These are phyloP conservation scores for Notodonta ziczac DNA, from an alignment of 2,888 invertebrate genomes.

Conservation along the genomic window DNA sequence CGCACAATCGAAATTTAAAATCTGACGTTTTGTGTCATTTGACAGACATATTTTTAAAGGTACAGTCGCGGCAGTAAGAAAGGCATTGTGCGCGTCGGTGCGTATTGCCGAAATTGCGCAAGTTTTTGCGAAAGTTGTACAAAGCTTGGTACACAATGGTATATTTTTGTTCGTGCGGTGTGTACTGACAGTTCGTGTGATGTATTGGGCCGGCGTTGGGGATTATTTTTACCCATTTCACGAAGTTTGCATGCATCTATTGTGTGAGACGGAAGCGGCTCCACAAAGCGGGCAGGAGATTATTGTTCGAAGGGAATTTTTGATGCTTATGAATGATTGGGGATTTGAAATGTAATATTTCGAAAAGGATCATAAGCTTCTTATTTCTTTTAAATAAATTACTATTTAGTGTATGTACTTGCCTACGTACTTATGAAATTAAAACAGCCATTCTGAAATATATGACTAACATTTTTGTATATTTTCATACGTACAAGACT, in stretches of 20 bases:
- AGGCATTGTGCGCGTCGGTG: slow-evolving; percentile 51
- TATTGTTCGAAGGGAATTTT: slow-evolving; percentile 67
- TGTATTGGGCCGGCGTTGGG: slow-evolving; percentile 76
- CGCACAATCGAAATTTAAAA: slow-evolving; percentile 41
- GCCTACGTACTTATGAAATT: not conserved
- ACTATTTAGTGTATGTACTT: not conserved
- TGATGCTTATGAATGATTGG: slow-evolving; percentile 65
- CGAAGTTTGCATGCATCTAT: slow-evolving; percentile 82
- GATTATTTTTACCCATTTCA: slow-evolving; percentile 84
- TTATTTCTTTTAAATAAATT: slow-evolving; percentile 30
- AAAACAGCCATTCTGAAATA: too few species aligned
- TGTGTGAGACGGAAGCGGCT: slow-evolving; percentile 79
- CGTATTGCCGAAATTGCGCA: slow-evolving; percentile 76
- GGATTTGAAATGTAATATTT: slow-evolving; percentile 65
- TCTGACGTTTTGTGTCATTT: slow-evolving; percentile 20
- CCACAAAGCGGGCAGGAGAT: slow-evolving; percentile 74
- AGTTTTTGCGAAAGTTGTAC: slow-evolving; percentile 79
- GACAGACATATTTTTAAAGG: slow-evolving; percentile 48
- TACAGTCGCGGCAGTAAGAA: slow-evolving; percentile 30
- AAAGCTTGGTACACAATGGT: slow-evolving; percentile 76
- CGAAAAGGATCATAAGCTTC: slow-evolving; percentile 43
- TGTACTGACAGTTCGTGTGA: slow-evolving; percentile 81
- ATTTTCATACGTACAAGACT: too few species aligned
- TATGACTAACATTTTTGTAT: too few species aligned
- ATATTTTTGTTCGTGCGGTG: slow-evolving; percentile 83